phyloP scores from a whole-genome alignment of 2,113 vertebrate genomes.

The Albula goreensis region DNA sequence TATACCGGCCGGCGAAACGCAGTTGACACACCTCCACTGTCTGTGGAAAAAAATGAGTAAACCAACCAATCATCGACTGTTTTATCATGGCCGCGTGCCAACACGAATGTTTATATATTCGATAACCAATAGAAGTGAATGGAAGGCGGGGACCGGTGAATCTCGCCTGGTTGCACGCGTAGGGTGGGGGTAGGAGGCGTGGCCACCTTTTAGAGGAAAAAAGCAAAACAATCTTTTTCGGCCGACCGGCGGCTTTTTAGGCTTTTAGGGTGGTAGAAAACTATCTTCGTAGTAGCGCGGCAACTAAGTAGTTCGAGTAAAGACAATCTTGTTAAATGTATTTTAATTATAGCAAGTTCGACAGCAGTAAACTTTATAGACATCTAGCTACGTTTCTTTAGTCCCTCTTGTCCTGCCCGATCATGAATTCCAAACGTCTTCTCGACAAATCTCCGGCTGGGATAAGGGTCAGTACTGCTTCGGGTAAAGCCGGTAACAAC shows the following conservation, averaged over 20 bases:
- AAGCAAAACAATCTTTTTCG: slow-evolving; percentile 75
- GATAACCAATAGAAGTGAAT: slow-evolving; percentile 60
- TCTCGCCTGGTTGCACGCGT: slow-evolving; percentile 51
- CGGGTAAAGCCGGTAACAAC: slow-evolving; percentile 49
- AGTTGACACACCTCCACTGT: slow-evolving; percentile 55
- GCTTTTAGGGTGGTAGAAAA: slow-evolving; percentile 51
- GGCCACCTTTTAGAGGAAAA: slow-evolving; percentile 65
- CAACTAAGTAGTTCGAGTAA: slow-evolving; percentile 38
- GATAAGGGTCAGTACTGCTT: slow-evolving; percentile 48
- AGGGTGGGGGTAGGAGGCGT: slow-evolving; percentile 59
- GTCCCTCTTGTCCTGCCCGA: slow-evolving; percentile 52
- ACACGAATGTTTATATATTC: slow-evolving; percentile 67
- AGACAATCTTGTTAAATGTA: slow-evolving; percentile 72
- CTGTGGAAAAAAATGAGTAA: slow-evolving; percentile 34
- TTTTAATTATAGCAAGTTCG: slow-evolving; percentile 47
- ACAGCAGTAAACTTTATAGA: slow-evolving; percentile 61
- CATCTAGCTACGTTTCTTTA: slow-evolving; percentile 66
- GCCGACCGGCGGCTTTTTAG: slow-evolving; percentile 66
- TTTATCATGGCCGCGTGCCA: slow-evolving; percentile 69
- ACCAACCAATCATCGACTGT: slow-evolving; percentile 55
- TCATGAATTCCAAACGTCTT: slow-evolving; percentile 73
- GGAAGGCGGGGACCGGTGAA: slow-evolving; percentile 41
- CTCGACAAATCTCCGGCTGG: slow-evolving; percentile 61
- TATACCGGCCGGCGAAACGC: slow-evolving; percentile 70
- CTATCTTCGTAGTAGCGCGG: slow-evolving; percentile 53